Base-by-base conservation (phyloP, 92 coral and sea anemone species). In the Paramuricea clavata region DNA sequence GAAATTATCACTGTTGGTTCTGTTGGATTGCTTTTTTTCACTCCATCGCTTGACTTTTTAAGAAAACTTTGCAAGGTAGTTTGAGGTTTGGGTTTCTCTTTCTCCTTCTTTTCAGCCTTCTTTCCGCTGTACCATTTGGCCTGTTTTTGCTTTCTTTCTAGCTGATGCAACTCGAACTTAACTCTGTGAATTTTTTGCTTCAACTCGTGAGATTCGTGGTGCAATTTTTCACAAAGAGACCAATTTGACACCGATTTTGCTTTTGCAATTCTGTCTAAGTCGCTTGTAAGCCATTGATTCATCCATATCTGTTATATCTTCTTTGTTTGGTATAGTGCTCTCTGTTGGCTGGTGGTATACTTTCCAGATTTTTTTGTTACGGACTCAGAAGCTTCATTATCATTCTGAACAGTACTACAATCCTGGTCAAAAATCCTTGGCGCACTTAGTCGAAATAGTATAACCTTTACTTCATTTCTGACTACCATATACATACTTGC, bases 201-300 rank as follows among this genome's bases (percentile, higher is more conserved):
- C 74, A 68, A 28, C 41, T 68, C 12, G 74, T 19, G 43, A 68
- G 74, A 68, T 5, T 68, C 74, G 2, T 26, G 39, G 74, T 68
- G 74, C 74, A 68, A 32, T 28, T 68, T 32, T 6, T 68, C 74
- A 68, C 74, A 68, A 2, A 68, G 27, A 17, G 35, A 68, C 74
- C 74, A 68, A 68, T 68, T 68, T 68, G 74, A 68, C n/a, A 68
- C 25, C 17, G 74, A 68, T 68, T 68, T 68, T 9, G 74, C 74
- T 68, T 68, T 68, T 32, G 30, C 43, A 68, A 68, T 68, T 68
- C 74, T n/a, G n/a, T n/a, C n/a, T 68, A 26, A 68, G 74, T 27
- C 27, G 74, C 74, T 68, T 68, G 41, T 30, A 68, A 28, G 39
- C n/a, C 25, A 68, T 10, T 11, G 74, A 68, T 26, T 32, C 39